Base-by-base conservation (phyloP, 1,140 invertebrate species). In the Drosophila nikananu region DNA sequence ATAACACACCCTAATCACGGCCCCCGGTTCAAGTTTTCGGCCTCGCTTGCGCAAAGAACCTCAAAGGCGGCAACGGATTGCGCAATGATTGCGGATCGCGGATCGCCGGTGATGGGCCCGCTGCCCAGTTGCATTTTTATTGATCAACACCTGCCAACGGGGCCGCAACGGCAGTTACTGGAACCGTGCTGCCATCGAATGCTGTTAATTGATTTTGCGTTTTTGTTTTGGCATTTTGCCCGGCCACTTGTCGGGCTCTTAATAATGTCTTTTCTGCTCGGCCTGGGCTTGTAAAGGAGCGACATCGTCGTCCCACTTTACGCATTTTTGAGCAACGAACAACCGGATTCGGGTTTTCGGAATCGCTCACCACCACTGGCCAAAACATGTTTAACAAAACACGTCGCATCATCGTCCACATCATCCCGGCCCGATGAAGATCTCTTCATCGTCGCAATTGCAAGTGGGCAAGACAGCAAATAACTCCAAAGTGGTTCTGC, bases 271-370 rank as follows among this genome's bases (percentile, higher is more conserved):
- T 73, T 63, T 61, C 64, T 44, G 77, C 32, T 55, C 61, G 59
- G 48, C 48, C 51, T 49, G 51, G 64, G 51, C 66, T 78, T 65
- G 67, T 66, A 81, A 89, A 89, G 86, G 84, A 90, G 86, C 84
- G 81, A 84, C 84, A 81, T 90, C 84, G 84, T 89, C 81, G 84
- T 89, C 81, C 84, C 84, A 89, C 84, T 89, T 89, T 90, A 89
- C 86, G 81, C 84, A 84, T 90, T 84, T 87, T 76, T 81, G 44
- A 84, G 81, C 84, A 89, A 89, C 84, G 41, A 84, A 70, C 84
- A 89, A 89, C 84, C 84, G 84, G 84, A 89, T 89, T 87, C 66
- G 70, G 52, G 66, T 68, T 62, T 82, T 39, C 65, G 67, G 58
- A 42, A 57, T 30, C 42, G 65, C 12, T 19, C 39, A 58, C 37